Percentiles rank a stretch among this genome's conserved stretches.
These are phyloP conservation scores for Stigmatopora argus DNA, from an alignment of 2,113 vertebrate genomes.

Conservation along the genomic window DNA sequence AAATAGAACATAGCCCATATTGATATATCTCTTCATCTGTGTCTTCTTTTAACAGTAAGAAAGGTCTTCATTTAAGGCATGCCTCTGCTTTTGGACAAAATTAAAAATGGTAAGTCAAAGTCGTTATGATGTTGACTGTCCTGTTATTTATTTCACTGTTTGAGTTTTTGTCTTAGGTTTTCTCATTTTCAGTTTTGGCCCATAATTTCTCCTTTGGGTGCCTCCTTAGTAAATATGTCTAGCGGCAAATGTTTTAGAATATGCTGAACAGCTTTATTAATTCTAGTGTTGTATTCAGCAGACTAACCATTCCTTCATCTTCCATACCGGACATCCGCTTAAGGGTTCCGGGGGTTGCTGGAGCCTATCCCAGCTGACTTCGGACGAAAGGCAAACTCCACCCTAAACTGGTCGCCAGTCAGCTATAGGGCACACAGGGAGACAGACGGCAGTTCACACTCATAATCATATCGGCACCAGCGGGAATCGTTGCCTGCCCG, in stretches of 20 bases:
- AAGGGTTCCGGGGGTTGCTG: no score
- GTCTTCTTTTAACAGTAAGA: slow-evolving; percentile 21
- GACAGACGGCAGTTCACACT: no score
- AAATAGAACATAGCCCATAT: not conserved
- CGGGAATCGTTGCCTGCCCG: no score
- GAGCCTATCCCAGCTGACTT: no score
- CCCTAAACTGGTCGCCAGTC: no score
- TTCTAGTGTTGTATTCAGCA: not conserved
- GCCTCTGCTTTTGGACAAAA: not conserved
- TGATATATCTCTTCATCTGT: not conserved
- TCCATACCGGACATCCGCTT: no score
- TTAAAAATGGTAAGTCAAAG: slow-evolving; percentile 47
- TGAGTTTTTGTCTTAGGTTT: no score
- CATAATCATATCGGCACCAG: no score
- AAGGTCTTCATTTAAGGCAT: slow-evolving; percentile 13
- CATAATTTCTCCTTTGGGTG: no score
- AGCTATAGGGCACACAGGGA: no score
- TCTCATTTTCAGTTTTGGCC: no score
- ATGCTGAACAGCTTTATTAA: not conserved
- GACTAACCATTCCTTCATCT: not conserved
- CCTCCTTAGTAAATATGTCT: not conserved
- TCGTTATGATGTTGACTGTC: not conserved
- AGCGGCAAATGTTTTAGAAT: not conserved
- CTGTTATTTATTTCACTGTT: not conserved
- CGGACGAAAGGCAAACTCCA: no score